These are phyloP conservation scores for Mya arenaria DNA, from an alignment of 1,140 invertebrate species.

Conservation along the genomic window DNA sequence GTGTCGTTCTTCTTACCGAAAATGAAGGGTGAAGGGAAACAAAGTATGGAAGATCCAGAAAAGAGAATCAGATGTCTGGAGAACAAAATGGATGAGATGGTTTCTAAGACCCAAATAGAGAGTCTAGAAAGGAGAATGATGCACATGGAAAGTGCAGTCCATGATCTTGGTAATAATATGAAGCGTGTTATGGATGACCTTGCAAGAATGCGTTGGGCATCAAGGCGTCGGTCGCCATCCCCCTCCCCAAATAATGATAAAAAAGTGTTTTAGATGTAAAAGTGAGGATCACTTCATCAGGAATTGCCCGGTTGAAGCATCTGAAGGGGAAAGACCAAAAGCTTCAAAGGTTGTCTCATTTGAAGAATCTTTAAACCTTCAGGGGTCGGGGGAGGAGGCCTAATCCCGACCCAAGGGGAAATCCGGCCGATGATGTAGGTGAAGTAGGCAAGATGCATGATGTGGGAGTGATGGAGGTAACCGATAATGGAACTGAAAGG, in stretches of 20 bases:
- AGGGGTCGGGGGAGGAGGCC: constrained; percentile 24
- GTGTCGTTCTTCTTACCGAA: neutral
- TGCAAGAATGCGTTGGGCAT: neutral
- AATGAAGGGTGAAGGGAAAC: neutral
- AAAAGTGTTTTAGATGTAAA: neutral
- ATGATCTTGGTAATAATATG: no score
- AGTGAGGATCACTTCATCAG: neutral
- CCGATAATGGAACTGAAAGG: no score
- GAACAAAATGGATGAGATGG: neutral
- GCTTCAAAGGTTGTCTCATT: neutral
- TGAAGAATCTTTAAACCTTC: neutral
- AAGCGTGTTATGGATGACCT: no score
- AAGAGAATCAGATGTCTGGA: neutral
- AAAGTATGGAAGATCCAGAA: neutral
- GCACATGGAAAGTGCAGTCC: no score
- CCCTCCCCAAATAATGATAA: neutral
- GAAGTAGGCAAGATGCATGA: no score
- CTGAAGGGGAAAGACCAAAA: neutral
- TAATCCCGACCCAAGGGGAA: neutral
- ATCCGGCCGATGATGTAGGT: no score
- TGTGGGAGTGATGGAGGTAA: no score
- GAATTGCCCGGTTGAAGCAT: neutral
- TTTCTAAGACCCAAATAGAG: neutral
- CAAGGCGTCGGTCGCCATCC: neutral
- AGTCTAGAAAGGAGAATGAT: neutral